These are phyloP conservation scores for Oligia fasciuncula DNA, from an alignment of 2,888 invertebrate genomes.

Conservation along the genomic window DNA sequence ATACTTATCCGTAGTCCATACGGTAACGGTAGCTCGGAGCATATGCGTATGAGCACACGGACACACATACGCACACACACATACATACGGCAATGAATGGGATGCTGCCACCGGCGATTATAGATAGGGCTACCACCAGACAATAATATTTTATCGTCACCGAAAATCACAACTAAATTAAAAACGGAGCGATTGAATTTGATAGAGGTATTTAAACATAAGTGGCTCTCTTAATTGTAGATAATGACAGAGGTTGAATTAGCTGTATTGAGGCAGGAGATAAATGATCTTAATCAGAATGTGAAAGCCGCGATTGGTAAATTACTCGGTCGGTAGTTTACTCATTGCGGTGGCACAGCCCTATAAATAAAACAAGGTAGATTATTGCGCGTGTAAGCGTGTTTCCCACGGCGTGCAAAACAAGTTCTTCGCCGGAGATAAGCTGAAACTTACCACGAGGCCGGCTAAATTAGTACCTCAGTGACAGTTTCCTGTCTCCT, in stretches of 20 bases:
- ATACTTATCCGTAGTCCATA: constrained; percentile 74
- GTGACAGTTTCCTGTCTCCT: constrained; percentile 87
- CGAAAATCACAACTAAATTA: constrained; percentile 67
- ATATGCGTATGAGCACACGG: constrained; percentile 67
- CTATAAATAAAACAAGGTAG: constrained; percentile 85
- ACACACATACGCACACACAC: constrained; percentile 65
- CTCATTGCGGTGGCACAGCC: constrained; percentile 74
- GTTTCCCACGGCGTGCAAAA: constrained; percentile 89
- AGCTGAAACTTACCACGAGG: constrained; percentile 86
- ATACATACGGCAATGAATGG: constrained; percentile 79
- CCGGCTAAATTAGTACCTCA: constrained; percentile 85
- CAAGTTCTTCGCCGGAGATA: constrained; percentile 85
- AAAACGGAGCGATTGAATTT: constrained; percentile 64
- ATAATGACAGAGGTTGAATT: constrained; percentile 61
- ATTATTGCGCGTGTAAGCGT: constrained; percentile 85
- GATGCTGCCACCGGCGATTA: constrained; percentile 82
- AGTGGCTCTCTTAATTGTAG: constrained; percentile 60
- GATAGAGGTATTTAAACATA: constrained; percentile 61
- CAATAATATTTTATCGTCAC: constrained; percentile 64
- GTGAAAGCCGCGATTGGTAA: constrained; percentile 73
- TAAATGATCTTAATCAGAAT: constrained; percentile 69
- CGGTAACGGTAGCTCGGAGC: constrained; percentile 79
- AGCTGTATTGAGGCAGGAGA: constrained; percentile 63
- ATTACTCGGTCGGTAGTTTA: constrained; percentile 62
- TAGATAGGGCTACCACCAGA: constrained; percentile 77